These are phyloP conservation scores for Tenthredo notha DNA, from an alignment of 2,888 invertebrate genomes.

Conservation along the genomic window DNA sequence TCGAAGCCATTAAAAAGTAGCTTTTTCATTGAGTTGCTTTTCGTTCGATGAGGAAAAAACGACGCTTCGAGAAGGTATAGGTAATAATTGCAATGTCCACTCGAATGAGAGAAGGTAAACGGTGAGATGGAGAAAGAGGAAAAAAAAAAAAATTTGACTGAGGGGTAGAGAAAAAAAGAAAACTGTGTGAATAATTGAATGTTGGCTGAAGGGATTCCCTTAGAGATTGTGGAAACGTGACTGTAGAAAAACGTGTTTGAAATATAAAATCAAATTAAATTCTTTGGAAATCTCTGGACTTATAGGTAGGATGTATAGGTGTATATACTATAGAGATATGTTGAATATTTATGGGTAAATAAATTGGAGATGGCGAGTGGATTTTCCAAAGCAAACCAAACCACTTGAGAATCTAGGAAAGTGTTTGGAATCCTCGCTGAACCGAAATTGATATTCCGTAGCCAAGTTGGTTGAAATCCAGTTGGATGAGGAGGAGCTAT, in stretches of 20 bases:
- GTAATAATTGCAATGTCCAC: background rate
- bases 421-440: conserved; percentile 27
- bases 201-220: conserved; percentile 3
- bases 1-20: background rate
- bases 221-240: background rate
- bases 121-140: background rate
- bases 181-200: background rate
- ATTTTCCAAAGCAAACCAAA: background rate
- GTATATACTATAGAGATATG: background rate
- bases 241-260: background rate
- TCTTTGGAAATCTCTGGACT: background rate
- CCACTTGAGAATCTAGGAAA: conserved; percentile 16
- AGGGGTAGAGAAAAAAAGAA: background rate
- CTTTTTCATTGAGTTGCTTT: background rate
- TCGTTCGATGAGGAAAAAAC: background rate
- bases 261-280: background rate
- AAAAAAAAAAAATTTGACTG: background rate
- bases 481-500: background rate
- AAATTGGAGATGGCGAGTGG: background rate
- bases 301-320: background rate
- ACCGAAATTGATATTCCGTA: conserved; percentile 43
- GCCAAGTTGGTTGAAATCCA: conserved; percentile 1
- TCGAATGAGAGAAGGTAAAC: background rate
- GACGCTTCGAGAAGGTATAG: background rate
- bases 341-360: background rate